phyloP scores from a whole-genome alignment of 1,140 invertebrate genomes.

The Calycopis cecrops region DNA sequence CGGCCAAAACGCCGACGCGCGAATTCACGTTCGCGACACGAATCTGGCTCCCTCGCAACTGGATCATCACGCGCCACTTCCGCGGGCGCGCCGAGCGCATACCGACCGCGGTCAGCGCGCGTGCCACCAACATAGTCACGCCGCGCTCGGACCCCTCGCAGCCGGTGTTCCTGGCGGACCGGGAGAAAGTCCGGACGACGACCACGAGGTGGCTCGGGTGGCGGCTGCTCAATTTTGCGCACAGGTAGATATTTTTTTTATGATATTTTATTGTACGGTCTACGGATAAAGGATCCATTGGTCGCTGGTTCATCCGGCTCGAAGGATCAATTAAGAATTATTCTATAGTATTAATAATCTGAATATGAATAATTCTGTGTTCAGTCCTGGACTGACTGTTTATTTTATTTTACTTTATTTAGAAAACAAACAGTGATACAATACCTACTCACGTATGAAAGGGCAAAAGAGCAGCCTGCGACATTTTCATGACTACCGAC shows the following conservation, averaged over 20 bases:
- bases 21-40: slow-evolving; percentile 90
- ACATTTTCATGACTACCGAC: too few species aligned
- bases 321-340: too few species aligned
- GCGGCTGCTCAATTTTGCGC: slow-evolving; percentile 80
- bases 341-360: too few species aligned
- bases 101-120: slow-evolving; percentile 88
- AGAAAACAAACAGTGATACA: too few species aligned
- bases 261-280: too few species aligned
- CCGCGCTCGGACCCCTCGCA: slow-evolving; percentile 92
- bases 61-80: slow-evolving; percentile 87
- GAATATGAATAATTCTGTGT: too few species aligned
- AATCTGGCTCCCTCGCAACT: slow-evolving; percentile 92
- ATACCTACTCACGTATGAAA: too few species aligned
- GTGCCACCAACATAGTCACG: slow-evolving; percentile 89
- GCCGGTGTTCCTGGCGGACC: slow-evolving; percentile 86
- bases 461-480: too few species aligned
- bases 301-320: too few species aligned
- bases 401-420: too few species aligned
- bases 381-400: too few species aligned
- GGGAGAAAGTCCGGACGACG: slow-evolving; percentile 85
- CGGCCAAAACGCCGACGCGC: slow-evolving; percentile 90
- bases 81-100: slow-evolving; percentile 90
- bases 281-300: too few species aligned
- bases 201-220: slow-evolving; percentile 93
- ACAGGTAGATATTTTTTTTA: slow-evolving; percentile 34